These are phyloP conservation scores for Catostylus mosaicus DNA, from an alignment of 30 jellyfish, hydroid and myxozoan species.

Conservation along the genomic window DNA sequence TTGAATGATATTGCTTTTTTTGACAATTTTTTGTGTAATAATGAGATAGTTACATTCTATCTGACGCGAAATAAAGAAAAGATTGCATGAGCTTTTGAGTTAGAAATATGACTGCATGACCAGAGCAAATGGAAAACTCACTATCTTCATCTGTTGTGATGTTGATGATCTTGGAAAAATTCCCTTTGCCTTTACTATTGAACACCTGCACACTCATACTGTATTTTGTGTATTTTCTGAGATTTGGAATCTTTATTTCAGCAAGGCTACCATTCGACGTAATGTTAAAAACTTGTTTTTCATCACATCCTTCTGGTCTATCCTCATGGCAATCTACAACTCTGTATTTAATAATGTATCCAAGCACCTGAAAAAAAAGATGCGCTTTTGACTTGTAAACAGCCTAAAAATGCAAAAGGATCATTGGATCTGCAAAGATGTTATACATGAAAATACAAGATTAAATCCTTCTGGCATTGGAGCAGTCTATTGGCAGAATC, in stretches of 20 bases:
- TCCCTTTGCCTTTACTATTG: constrained; percentile 64
- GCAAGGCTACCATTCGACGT: constrained; percentile 21
- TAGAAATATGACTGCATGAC: no score
- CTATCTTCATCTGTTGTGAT: constrained; percentile 55
- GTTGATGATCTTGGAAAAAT: constrained; percentile 12
- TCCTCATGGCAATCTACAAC: constrained; percentile 59
- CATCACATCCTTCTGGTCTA: constrained; percentile 62
- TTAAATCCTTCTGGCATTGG: no score
- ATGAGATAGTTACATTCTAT: no score
- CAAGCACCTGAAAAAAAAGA: constrained; percentile 29
- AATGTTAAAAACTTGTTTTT: constrained; percentile 37
- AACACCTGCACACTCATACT: constrained; percentile 32
- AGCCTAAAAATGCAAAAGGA: no score
- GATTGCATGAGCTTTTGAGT: no score
- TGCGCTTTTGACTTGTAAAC: no score
- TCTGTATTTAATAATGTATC: constrained; percentile 41
- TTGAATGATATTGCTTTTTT: no score
- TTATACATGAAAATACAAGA: no score
- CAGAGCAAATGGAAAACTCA: constrained; percentile 22
- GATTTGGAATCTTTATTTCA: neutral
- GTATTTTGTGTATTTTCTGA: constrained; percentile 50
- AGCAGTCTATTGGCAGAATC: no score
- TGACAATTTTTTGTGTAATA: no score
- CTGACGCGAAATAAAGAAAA: no score
- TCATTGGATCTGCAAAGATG: no score